Percentiles rank a stretch among this genome's conserved stretches.
Evolutionary conservation across 2,797 vertebrate species (phyloP).

Genomic region (Bradypus variegatus): DNA sequence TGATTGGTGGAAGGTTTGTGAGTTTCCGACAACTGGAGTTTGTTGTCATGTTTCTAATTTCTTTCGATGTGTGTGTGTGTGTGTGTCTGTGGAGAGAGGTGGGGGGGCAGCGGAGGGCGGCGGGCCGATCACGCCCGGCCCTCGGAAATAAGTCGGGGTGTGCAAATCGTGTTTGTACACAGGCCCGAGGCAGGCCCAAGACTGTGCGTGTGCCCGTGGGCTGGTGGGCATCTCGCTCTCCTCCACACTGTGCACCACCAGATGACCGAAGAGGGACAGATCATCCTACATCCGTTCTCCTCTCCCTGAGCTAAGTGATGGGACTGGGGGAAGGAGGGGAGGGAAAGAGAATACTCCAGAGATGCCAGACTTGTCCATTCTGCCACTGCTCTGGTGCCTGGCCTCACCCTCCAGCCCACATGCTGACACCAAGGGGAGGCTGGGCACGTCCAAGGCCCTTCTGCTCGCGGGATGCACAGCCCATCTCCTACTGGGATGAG

Average conservation of each 20-base stretch:
- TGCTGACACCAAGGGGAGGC: background rate
- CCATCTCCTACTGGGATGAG: background rate
- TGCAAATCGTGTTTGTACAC: conserved; percentile 19
- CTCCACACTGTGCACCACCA: background rate
- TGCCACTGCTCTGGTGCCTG: background rate
- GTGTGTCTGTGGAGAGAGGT: too few species aligned
- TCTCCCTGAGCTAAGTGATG: rapidly evolving
- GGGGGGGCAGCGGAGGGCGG: background rate
- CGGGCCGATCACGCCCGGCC: background rate
- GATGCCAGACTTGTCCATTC: rapidly evolving
- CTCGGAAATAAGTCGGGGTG: background rate
- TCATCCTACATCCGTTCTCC: rapidly evolving
- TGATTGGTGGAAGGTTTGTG: background rate
- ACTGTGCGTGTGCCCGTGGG: rapidly evolving
- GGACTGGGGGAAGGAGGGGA: rapidly evolving
- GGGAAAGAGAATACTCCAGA: background rate
- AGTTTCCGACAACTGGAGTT: conserved; percentile 42
- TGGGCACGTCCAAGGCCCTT: rapidly evolving
- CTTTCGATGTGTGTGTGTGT: background rate
- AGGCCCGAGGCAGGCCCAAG: rapidly evolving
- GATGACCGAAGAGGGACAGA: rapidly evolving
- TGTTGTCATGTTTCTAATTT: conserved; percentile 45
- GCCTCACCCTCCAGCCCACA: rapidly evolving
- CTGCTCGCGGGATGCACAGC: background rate
- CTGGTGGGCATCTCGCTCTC: background rate